phyloP scores from a whole-genome alignment of 2,797 vertebrate genomes.

The Hephaestus fuliginosus region DNA sequence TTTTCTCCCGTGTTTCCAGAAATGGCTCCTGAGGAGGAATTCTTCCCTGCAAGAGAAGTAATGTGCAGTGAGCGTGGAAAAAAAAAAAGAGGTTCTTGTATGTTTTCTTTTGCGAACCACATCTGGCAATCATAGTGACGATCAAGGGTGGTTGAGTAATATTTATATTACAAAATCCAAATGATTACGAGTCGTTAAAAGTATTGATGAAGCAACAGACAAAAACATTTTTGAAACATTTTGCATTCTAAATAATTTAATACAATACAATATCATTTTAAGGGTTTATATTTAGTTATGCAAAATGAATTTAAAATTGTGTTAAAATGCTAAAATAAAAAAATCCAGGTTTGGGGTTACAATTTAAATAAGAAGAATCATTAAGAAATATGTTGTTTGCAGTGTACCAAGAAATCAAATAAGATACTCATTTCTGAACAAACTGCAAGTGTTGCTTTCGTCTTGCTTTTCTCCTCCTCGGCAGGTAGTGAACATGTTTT shows the following conservation, averaged over 20 bases:
- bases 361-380: not conserved
- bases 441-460: constrained; percentile 6
- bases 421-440: constrained; percentile 12
- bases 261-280: not conserved
- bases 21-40: constrained; percentile 76
- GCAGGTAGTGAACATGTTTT: constrained; percentile 52
- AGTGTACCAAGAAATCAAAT: constrained; percentile 13
- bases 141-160: constrained; percentile 40
- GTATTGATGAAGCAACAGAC: not conserved
- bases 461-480: constrained; percentile 21
- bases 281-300: not conserved
- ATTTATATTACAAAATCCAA: constrained; percentile 42
- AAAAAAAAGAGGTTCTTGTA: constrained; percentile 32
- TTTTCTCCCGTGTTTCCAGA: constrained; percentile 59
- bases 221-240: not conserved
- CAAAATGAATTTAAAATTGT: not conserved
- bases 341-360: not conserved
- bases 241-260: not conserved
- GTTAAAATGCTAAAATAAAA: not conserved
- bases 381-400: not conserved
- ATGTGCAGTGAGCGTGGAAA: constrained; percentile 42
- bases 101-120: constrained; percentile 57
- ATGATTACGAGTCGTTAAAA: constrained; percentile 19
- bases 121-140: constrained; percentile 47
- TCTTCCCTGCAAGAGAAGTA: constrained; percentile 80